Percentiles rank a stretch among this genome's conserved stretches.
These are phyloP conservation scores for Podarcis siculus DNA, from an alignment of 2,797 vertebrate species.

Conservation along the genomic window DNA sequence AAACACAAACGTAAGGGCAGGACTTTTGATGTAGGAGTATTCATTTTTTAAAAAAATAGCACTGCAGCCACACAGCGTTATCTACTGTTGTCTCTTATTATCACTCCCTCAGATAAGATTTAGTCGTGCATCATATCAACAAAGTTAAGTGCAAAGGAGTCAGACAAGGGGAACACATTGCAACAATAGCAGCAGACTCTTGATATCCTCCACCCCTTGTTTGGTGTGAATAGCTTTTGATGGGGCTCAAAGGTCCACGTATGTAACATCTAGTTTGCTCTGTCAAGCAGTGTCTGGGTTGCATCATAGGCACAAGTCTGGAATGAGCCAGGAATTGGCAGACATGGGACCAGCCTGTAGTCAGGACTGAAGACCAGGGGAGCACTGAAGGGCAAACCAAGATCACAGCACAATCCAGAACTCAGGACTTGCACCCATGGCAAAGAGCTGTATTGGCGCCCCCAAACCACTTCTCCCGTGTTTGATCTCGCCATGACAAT, in stretches of 20 bases:
- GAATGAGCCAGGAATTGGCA: too few relatives aligned
- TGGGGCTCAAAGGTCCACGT: not conserved
- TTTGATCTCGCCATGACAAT: too few relatives aligned
- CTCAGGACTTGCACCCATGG: too few relatives aligned
- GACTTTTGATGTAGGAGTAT: conserved; percentile 25
- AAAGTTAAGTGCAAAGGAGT: conserved; percentile 8
- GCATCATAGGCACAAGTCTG: too few relatives aligned
- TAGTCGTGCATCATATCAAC: not conserved
- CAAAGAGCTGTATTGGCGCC: too few relatives aligned
- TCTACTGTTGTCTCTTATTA: not conserved
- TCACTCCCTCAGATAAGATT: not conserved
- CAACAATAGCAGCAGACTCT: conserved; percentile 20
- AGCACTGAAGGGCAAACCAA: too few relatives aligned
- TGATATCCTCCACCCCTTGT: not conserved
- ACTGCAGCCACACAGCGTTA: not conserved
- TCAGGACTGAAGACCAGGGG: too few relatives aligned
- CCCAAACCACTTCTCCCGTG: too few relatives aligned
- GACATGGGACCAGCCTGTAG: too few relatives aligned
- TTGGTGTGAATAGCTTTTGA: conserved; percentile 35
- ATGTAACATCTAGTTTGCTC: too few relatives aligned
- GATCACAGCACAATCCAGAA: too few relatives aligned
- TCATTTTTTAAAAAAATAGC: not conserved
- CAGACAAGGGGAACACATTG: not conserved
- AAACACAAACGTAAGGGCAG: conserved; percentile 47
- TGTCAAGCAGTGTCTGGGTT: too few relatives aligned